Evolutionary conservation across 2,888 invertebrate genomes (phyloP), one percentile per base, ranked within the genome.

Genomic region (Epinotia demarniana): DNA sequence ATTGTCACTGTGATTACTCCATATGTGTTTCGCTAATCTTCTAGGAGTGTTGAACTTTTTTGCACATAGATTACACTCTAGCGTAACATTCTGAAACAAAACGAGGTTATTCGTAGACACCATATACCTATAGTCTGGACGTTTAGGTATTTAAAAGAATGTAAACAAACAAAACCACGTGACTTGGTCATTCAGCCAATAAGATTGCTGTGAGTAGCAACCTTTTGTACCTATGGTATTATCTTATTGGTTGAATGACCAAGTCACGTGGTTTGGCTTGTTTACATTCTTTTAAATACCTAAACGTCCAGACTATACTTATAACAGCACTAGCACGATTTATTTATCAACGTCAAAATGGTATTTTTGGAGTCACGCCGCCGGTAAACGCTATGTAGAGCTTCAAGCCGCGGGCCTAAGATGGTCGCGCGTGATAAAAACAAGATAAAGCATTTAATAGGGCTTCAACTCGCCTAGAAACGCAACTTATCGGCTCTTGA

Each of bases 1-100:
- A 12, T 77, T 80, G 46, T 77, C 66, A 16, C 83, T 78, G 79
- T 91, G 90, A 2, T 70, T 39, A 3, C 75, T 55, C 57, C 60
- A 39, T 0, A 81, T 68, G 73, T 91, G 92, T 73, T 81, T 81
- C 4, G 62, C 78, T 43, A 90, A 76, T 75, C 81, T 83, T 58
- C 61, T 81, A 2, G 87, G 85, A 16, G 78, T 81, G 0, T 53
- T 63, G 70, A 78, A 91, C 3, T 19, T 73, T 4, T 77, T 61
- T 2, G 23, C n/a, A 76, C 92, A 92, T 3, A 79, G 1, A 9
- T 78, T 83, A 80, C 92, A 92, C 67, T 76, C 46, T 3, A 89
- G 66, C 5, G 67, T 76, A 43, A 79, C 74, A 13, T 82, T 83
- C 90, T 90, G 81, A 73, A 87, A 83, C 64, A 13, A 57, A 76